Evolutionary conservation across 2,797 vertebrate species (phyloP), one percentile per base, ranked within the genome.

Genomic region (Eleutherodactylus coqui): DNA sequence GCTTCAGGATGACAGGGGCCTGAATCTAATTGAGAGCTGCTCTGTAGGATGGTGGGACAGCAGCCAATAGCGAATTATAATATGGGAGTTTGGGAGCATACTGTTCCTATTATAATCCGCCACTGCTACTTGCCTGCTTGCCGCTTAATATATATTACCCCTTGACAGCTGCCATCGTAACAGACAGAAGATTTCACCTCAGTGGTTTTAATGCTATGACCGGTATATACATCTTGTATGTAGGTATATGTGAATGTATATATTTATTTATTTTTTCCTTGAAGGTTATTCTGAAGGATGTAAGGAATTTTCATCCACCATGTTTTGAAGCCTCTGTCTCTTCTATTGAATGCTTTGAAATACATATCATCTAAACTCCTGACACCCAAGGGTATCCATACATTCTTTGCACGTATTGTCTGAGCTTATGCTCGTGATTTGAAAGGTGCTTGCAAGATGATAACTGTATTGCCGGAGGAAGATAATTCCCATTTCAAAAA

Each of bases 371-470:
- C 87, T 89, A 92, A 88, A 89, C 88, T 92, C 89, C 87, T 89
- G 92, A 89, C 88, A 89, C 88, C 89, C 58, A 83, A 29, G 89
- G 85, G 90, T 88, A 79, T 76, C 90, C 91, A 89, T 82, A 88
- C 84, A 93, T 93, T 92, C 91, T 88, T 89, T 79, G 88, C 94
- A 93, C 77, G 83, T 90, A 92, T 87, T 87, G 89, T 58, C 88
- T 79, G 82, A 2, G 0, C 89, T 93, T 91, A 88, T 91, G 82
- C 34, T 75, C 90, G 89, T 93, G 88, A 89, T 82, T 90, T 92
- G 92, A 93, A 94, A 90, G 91, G 90, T 92, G 90, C 90, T 93
- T 94, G 92, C 90, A 92, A 91, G 92, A 92, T 92, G 93, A 92
- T 93, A 94, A 93, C 92, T 94, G 88, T 91, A 89, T 92, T 94